Base-by-base conservation (phyloP, 2,113 vertebrate species). In the Dicentrarchus labrax region DNA sequence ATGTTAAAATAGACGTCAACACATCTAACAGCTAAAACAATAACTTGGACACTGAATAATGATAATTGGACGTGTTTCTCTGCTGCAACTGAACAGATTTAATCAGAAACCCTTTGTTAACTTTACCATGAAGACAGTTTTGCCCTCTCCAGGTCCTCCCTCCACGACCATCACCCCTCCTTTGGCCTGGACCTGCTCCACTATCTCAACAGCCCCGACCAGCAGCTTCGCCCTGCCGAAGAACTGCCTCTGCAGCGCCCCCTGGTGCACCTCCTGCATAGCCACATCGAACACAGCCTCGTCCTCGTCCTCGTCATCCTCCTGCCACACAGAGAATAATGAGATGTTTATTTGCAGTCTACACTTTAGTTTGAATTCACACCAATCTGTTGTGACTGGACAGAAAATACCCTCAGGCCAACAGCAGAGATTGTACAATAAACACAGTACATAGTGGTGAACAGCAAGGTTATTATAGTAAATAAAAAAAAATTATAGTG, bases 111-210 rank as follows among this genome's bases (percentile, higher is more conserved):
- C 30, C 30, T 2, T 30, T 30, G 30, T 30, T 30, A 30, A 41
- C 53, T 68, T 79, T 89, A 94, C 93, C 93, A 92, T 92, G 79
- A 98, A 97, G 59, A 96, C 87, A 0, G 96, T 97, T 93, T 97
- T 98, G 0, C 97, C 97, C 65, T 97, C 94, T 85, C 97, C 96
- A 0, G 95, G 72, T 45, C 85, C 94, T 4, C 91, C 96, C 0
- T 93, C 95, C 81, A 98, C 92, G 47, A 98, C 84, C 65, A 95
- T 89, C 85, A 96, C 13, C 30, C 94, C 93, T 50, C 96, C 95
- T 81, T 91, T 95, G 39, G 17, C 45, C 89, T 82, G 86, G 80
- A 50, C 87, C 91, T 86, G 92, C 8, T 86, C 72, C 66, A 96
- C 89, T 19, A 88, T 86, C 15, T 86, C 87, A 22, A 84, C 87